A percentile compares a stretch with the other conserved stretches of the same genome.
Conservation (phyloP, 2,888 invertebrate genomes). For the Eilema sororculum region DNA sequence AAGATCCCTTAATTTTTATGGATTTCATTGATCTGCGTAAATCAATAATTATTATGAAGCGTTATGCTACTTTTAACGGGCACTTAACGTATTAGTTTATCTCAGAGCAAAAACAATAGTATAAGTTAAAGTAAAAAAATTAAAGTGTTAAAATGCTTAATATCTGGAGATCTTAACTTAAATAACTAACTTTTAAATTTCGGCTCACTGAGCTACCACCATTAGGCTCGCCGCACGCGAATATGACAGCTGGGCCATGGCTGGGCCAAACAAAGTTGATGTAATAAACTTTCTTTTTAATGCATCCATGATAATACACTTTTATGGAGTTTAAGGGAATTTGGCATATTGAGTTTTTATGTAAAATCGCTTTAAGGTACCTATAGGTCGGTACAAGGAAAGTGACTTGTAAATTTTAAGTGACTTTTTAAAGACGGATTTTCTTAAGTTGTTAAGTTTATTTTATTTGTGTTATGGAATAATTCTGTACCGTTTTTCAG, state of each 20-base stretch:
- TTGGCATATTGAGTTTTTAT: constrained; percentile 10
- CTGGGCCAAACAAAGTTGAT: constrained; percentile 6
- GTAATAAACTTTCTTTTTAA: constrained; percentile 15
- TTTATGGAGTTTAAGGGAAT: constrained; percentile 13
- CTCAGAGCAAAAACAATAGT: too few relatives aligned
- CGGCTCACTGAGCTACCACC: not conserved
- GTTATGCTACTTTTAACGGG: too few relatives aligned
- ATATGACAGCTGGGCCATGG: constrained; percentile 10
- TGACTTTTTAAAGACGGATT: not conserved
- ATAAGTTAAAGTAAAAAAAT: not conserved
- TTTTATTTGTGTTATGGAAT: too few relatives aligned
- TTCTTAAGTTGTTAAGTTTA: too few relatives aligned
- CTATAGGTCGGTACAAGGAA: not conserved
- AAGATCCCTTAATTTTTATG: too few relatives aligned
- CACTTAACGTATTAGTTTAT: too few relatives aligned
- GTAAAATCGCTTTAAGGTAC: not conserved
- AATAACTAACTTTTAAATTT: constrained; percentile 4
- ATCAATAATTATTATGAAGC: too few relatives aligned
- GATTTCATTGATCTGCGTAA: too few relatives aligned
- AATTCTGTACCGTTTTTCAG: too few relatives aligned
- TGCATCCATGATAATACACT: constrained; percentile 7
- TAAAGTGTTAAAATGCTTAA: not conserved
- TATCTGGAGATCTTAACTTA: not conserved
- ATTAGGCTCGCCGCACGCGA: constrained; percentile 13
- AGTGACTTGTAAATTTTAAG: not conserved